Evolutionary conservation across 2,888 invertebrate species (phyloP), one percentile per base, ranked within the genome.

Genomic region (Drosophila buzzatii): DNA sequence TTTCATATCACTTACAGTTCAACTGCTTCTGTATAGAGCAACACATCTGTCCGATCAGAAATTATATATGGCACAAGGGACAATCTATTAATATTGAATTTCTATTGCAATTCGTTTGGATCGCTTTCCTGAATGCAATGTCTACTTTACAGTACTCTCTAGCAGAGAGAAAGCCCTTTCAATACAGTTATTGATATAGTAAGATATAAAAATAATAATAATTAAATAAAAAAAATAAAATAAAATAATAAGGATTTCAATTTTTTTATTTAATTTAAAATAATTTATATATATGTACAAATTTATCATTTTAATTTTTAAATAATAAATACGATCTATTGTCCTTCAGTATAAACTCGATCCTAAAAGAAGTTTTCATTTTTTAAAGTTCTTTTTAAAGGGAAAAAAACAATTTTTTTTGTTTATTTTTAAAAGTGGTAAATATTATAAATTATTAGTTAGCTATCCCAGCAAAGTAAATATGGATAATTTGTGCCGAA

Each of bases 1-100:
- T 37, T 27, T 5, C 9, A 10, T 5, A 10, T 5, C 12, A 18
- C 18, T 61, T 37, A 5, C 35, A 65, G 65, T 65, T 44, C 52
- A 10, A 16, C n/a, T 23, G 37, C 14, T 52, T 65, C n/a, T 16
- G 2, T 2, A 27, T 52, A 2, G 62, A 61, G 37, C 65, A 62
- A 20, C 62, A 44, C 9, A 31, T 8, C 0, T 27, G 14, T n/a
- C 62, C 62, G n/a, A 65, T 65, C n/a, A 37, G 44, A 18, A 62
- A 52, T 31, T 52, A 62, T 12, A 61, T 65, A 10, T 61, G 51
- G 62, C 51, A 65, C 44, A 7, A n/a, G n/a, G 44, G 62, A 8
- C 65, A 65, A 52, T 39, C 20, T 7, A 31, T 65, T 6, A 8
- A 61, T 37, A 45, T 5, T 9, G 52, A 62, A 7, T 65, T 61